A percentile compares a stretch with the other conserved stretches of the same genome.
Evolutionary conservation across 2,888 invertebrate genomes (phyloP).

Genomic region (Prosapia bicincta): DNA sequence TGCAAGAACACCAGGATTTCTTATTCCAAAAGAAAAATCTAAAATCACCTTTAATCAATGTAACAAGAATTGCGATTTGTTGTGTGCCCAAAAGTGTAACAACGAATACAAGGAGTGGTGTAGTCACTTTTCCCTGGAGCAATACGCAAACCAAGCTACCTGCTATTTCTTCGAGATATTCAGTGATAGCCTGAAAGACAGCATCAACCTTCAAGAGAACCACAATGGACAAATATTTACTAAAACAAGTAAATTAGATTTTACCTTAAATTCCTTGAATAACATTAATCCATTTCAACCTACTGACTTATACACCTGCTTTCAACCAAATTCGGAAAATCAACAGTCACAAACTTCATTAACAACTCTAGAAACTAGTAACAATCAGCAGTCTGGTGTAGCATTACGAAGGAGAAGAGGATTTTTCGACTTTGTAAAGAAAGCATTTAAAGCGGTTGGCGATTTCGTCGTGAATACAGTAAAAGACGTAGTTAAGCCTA

Average conservation of each 20-base stretch:
- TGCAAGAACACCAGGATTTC: conserved; percentile 16
- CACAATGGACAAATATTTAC: conserved; percentile 12
- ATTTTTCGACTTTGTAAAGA: conserved; percentile 17
- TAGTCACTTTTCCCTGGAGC: conserved; percentile 14
- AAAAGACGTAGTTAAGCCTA: conserved; percentile 23
- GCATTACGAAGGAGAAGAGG: conserved; percentile 21
- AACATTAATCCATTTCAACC: conserved; percentile 16
- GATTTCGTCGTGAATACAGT: conserved; percentile 18
- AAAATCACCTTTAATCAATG: conserved; percentile 4
- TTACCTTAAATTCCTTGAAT: conserved; percentile 11
- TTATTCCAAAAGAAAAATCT: not conserved
- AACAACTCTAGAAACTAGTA: conserved; percentile 7
- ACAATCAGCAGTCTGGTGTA: not conserved
- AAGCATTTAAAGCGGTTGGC: conserved; percentile 15
- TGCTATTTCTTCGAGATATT: conserved; percentile 14
- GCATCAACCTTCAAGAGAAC: not conserved
- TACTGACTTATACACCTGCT: conserved; percentile 19
- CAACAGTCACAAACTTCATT: conserved; percentile 27
- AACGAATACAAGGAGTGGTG: conserved; percentile 16
- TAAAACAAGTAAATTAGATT: conserved; percentile 16
- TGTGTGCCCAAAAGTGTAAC: conserved; percentile 15
- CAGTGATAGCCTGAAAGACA: not conserved
- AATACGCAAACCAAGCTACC: not conserved
- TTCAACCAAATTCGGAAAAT: conserved; percentile 8
- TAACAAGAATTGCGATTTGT: conserved; percentile 7